phyloP scores from a whole-genome alignment of 1,140 invertebrate species.

The Catajapyx aquilonaris region DNA sequence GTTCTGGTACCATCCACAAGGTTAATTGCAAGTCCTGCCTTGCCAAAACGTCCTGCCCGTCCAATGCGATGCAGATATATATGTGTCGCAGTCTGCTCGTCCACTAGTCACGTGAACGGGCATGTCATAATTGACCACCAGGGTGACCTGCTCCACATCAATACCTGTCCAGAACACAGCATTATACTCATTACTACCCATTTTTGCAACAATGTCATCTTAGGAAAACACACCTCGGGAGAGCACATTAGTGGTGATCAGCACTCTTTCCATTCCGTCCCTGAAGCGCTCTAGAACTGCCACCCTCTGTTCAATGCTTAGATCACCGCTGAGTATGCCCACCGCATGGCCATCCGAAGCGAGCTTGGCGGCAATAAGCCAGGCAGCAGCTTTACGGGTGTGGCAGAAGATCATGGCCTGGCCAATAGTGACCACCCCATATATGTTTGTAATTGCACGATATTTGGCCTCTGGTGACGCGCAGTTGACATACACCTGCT shows the following conservation, averaged over 20 bases:
- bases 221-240: slow-evolving; percentile 36
- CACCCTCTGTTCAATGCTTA: slow-evolving; percentile 81
- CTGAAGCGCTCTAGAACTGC: slow-evolving; percentile 85
- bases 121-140: slow-evolving; percentile 97
- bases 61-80: slow-evolving; percentile 96
- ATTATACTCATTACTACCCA: no score
- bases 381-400: slow-evolving; percentile 69
- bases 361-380: slow-evolving; percentile 79
- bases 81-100: slow-evolving; percentile 78
- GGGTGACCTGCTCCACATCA: slow-evolving; percentile 89
- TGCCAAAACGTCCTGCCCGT: slow-evolving; percentile 86
- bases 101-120: slow-evolving; percentile 50
- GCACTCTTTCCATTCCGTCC: slow-evolving; percentile 74
- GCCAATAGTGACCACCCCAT: slow-evolving; percentile 84
- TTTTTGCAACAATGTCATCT: neutral
- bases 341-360: slow-evolving; percentile 79
- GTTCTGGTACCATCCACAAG: slow-evolving; percentile 56
- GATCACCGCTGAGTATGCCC: slow-evolving; percentile 73
- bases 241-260: slow-evolving; percentile 96
- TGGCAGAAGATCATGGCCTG: slow-evolving; percentile 98
- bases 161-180: slow-evolving; percentile 49
- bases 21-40: slow-evolving; percentile 87
- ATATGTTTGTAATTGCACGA: slow-evolving; percentile 83
- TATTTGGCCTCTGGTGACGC: slow-evolving; percentile 58
- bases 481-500: slow-evolving; percentile 91